phyloP scores from a whole-genome alignment of 1,140 invertebrate species.

The Lasaia peninsularis region DNA sequence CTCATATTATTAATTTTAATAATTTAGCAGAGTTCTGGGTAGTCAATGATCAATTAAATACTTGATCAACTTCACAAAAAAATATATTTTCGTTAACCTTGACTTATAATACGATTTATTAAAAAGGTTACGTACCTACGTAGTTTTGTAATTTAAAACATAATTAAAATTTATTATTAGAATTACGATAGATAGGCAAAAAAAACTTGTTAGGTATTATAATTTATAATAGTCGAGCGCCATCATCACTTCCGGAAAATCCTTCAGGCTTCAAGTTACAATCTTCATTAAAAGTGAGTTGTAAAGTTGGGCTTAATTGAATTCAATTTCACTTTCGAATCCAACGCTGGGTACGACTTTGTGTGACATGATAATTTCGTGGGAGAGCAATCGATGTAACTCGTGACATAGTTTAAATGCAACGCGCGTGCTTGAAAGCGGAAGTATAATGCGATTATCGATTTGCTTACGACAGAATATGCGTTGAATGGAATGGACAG shows the following conservation, averaged over 20 bases:
- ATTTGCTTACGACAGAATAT: conserved; percentile 74
- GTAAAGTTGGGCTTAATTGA: conserved; percentile 14
- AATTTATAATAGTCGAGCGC: no score
- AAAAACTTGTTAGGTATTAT: no score
- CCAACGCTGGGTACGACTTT: conserved; percentile 19
- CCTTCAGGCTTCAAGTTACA: conserved; percentile 5
- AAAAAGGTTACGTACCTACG: no score
- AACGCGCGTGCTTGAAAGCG: conserved; percentile 61
- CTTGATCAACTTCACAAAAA: no score
- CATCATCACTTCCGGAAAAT: conserved; percentile 7
- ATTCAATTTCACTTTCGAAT: conserved; percentile 19
- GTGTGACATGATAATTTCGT: conserved; percentile 15
- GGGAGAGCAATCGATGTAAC: conserved; percentile 31
- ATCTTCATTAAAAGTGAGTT: conserved; percentile 12
- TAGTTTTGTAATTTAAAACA: no score
- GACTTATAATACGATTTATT: no score
- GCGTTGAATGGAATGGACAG: conserved; percentile 63
- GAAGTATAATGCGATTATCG: conserved; percentile 75
- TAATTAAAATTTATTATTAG: no score
- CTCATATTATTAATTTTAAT: no score
- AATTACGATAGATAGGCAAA: no score
- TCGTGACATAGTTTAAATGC: conserved; percentile 56
- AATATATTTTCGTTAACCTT: no score
- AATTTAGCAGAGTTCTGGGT: no score
- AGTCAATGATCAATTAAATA: no score